Percentiles rank a stretch among this genome's conserved stretches.
phyloP scores from a whole-genome alignment of 2,888 invertebrate genomes.

The Suillia variegata region DNA sequence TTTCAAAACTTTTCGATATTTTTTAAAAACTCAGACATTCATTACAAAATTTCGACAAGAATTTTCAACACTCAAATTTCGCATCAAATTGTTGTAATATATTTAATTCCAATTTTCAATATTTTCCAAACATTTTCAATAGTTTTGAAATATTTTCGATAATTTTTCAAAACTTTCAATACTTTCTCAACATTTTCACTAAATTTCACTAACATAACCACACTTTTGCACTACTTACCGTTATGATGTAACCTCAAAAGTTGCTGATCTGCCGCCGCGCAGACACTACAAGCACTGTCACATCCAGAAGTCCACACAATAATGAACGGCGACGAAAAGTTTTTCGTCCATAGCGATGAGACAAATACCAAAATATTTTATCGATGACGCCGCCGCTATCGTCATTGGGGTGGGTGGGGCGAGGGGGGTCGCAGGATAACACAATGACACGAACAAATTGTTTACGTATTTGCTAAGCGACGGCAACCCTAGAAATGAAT shows the following conservation, averaged over 20 bases:
- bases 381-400: slow-evolving; percentile 32
- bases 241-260: not conserved
- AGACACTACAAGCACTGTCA: slow-evolving; percentile 18
- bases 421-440: too few relatives aligned
- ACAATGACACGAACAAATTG: slow-evolving; percentile 33
- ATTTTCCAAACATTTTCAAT: not conserved
- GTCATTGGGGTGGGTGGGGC: too few relatives aligned
- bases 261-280: slow-evolving; percentile 7
- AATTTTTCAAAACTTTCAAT: slow-evolving; percentile 7
- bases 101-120: not conserved
- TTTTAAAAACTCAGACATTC: too few relatives aligned
- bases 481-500: slow-evolving; percentile 32
- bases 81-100: too few relatives aligned
- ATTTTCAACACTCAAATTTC: not conserved
- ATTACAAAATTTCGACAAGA: too few relatives aligned
- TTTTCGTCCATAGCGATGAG: slow-evolving; percentile 9
- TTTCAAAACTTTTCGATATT: too few relatives aligned
- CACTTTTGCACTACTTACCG: not conserved
- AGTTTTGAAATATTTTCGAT: not conserved
- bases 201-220: slow-evolving; percentile 27
- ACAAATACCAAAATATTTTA: slow-evolving; percentile 36
- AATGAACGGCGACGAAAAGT: slow-evolving; percentile 7
- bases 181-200: slow-evolving; percentile 11
- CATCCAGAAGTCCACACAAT: slow-evolving; percentile 7
- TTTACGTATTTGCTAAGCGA: slow-evolving; percentile 62